Conservation (phyloP, 2,113 vertebrate species). For the Hemichromis elongatus region DNA sequence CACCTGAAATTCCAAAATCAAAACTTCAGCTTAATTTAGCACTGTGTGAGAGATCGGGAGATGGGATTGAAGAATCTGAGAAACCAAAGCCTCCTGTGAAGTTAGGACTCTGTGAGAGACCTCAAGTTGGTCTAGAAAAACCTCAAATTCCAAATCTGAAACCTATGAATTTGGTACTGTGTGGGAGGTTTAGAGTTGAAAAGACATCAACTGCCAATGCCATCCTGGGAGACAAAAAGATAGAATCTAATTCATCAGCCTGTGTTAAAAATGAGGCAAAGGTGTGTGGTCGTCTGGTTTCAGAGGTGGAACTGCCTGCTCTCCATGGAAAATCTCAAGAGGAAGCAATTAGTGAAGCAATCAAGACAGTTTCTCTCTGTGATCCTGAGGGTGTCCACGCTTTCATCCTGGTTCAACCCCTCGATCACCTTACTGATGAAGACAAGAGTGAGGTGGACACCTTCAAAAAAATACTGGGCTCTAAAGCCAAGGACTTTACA, state of each 20-base stretch:
- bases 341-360: neutral
- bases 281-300: neutral
- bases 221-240: neutral
- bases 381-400: constrained; percentile 6
- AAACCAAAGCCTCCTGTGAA: neutral
- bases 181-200: neutral
- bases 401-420: constrained; percentile 26
- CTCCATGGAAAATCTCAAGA: neutral
- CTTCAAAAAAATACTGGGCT: neutral
- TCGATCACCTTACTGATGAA: neutral
- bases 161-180: neutral
- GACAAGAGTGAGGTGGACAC: constrained; percentile 27
- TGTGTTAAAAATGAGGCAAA: constrained; percentile 10
- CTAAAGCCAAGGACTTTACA: neutral
- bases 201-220: neutral
- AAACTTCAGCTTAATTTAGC: too few species aligned
- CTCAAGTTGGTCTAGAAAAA: neutral
- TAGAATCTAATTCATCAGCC: neutral
- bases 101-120: neutral
- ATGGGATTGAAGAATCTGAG: neutral
- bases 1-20: too few species aligned
- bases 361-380: neutral
- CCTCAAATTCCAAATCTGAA: neutral
- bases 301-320: constrained; percentile 10
- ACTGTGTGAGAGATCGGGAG: too few species aligned